Evolutionary conservation across 2,797 vertebrate species (phyloP).

Genomic region (Melanotaenia parkinsoni): DNA sequence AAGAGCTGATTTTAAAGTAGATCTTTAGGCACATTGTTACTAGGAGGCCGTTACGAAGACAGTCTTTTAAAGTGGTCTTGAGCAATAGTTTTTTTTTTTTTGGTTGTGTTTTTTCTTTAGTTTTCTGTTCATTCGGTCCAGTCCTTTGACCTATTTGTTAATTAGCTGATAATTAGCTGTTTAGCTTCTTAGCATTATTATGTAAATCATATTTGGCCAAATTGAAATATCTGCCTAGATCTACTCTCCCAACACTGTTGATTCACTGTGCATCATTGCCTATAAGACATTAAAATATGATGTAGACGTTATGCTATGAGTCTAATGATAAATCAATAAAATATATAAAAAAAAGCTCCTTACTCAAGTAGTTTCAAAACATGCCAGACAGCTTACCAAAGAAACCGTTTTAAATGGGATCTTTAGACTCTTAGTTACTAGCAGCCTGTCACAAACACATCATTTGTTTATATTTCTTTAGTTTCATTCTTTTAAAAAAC

Average conservation of each 20-base stretch:
- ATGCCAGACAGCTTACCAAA: no score
- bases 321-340: background rate
- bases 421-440: no score
- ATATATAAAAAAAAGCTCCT: background rate
- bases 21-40: no score
- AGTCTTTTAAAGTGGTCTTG: no score
- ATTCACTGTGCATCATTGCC: background rate
- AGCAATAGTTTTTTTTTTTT: background rate
- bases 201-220: background rate
- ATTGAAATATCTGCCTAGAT: background rate
- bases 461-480: no score
- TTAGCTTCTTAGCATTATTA: background rate
- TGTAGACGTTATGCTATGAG: background rate
- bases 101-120: no score
- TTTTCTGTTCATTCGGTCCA: background rate
- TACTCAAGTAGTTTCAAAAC: background rate
- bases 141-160: background rate
- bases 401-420: no score
- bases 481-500: no score
- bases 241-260: background rate
- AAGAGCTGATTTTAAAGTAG: background rate
- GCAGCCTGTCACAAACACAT: no score
- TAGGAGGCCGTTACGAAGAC: no score
- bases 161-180: background rate
- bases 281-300: background rate